These are phyloP conservation scores for Anoplolepis gracilipes DNA, from an alignment of 1,140 invertebrate genomes.

Conservation along the genomic window DNA sequence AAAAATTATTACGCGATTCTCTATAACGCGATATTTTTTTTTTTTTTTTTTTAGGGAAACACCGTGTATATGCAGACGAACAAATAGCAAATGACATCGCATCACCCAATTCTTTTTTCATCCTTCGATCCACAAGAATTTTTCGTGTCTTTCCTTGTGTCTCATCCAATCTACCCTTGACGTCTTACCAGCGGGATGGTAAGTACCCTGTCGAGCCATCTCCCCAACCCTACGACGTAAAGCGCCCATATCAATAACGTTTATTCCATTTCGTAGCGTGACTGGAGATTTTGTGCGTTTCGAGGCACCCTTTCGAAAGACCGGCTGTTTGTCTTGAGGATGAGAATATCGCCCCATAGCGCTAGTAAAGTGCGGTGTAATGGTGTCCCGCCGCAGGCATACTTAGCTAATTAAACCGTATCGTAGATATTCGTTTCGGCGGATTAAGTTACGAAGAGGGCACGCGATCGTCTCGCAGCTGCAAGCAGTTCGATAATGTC, in stretches of 20 bases:
- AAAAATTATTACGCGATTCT: background rate
- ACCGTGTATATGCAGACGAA: background rate
- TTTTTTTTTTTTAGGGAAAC: background rate
- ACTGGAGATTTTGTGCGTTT: slow-evolving; percentile 73
- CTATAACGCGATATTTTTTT: background rate
- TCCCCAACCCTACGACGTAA: slow-evolving; percentile 17
- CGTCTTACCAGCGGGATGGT: slow-evolving; percentile 41
- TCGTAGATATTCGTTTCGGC: slow-evolving; percentile 68
- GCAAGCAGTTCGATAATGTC: slow-evolving; percentile 18
- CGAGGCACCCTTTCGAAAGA: slow-evolving; percentile 65
- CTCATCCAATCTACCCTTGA: slow-evolving; percentile 43
- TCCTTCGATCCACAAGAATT: slow-evolving; percentile 51
- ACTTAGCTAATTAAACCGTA: slow-evolving; percentile 82
- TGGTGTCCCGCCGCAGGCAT: slow-evolving; percentile 71
- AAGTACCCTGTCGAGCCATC: slow-evolving; percentile 3
- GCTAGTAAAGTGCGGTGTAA: slow-evolving; percentile 76
- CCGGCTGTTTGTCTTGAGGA: slow-evolving; percentile 60
- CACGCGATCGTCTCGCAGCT: slow-evolving; percentile 58
- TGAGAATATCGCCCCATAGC: slow-evolving; percentile 62
- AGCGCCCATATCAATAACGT: slow-evolving; percentile 65
- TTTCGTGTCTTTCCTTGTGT: slow-evolving; percentile 33
- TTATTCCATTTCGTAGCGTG: slow-evolving; percentile 73
- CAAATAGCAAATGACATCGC: background rate
- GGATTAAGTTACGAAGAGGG: slow-evolving; percentile 60
- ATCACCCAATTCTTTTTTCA: background rate